These are phyloP conservation scores for Epinotia demarniana DNA, from an alignment of 2,888 invertebrate genomes.

Conservation along the genomic window DNA sequence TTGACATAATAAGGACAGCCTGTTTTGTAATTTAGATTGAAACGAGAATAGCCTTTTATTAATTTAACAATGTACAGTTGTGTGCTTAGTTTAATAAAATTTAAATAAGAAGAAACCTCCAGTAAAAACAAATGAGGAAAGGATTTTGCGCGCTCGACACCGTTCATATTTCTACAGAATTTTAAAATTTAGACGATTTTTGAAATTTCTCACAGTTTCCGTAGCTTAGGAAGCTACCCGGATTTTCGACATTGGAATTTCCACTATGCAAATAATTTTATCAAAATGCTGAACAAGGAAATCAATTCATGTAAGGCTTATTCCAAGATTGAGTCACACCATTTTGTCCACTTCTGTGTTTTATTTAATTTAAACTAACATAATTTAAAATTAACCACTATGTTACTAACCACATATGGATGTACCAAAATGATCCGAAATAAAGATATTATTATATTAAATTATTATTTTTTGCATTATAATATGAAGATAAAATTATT, in stretches of 20 bases:
- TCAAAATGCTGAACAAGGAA: not conserved
- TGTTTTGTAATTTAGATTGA: not conserved
- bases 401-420: no score
- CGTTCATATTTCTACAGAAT: not conserved
- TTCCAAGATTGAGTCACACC: not conserved
- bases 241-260: constrained; percentile 1
- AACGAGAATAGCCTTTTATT: not conserved
- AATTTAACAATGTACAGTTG: no score
- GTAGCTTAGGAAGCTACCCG: not conserved
- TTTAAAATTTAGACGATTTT: not conserved
- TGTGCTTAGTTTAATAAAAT: not conserved
- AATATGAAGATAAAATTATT: no score
- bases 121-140: not conserved
- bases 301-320: no score
- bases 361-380: no score
- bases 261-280: not conserved
- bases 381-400: no score
- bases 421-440: no score
- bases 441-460: no score
- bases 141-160: not conserved
- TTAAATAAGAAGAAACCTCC: not conserved
- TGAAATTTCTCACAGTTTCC: not conserved
- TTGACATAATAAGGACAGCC: not conserved
- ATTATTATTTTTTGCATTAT: no score
- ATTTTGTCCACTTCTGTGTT: no score